Evolutionary conservation across 1,140 invertebrate species (phyloP).

Genomic region (Apocrypta bakeri): DNA sequence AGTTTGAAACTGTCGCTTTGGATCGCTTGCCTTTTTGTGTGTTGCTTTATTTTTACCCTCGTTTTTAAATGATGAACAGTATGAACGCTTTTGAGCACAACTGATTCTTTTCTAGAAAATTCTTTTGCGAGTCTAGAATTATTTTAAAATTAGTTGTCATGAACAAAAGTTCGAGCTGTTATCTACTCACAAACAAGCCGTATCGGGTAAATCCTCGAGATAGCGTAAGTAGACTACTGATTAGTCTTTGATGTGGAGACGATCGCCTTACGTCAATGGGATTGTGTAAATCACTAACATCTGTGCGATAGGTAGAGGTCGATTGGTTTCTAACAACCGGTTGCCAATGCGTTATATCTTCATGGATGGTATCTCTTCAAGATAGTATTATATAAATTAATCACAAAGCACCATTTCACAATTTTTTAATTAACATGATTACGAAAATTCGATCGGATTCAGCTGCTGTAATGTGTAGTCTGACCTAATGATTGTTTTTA

Average conservation of each 20-base stretch:
- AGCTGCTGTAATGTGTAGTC: neutral
- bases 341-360: too few relatives aligned
- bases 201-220: neutral
- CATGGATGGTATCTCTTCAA: too few relatives aligned
- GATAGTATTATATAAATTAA: too few relatives aligned
- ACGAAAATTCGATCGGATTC: too few relatives aligned
- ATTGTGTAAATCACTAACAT: neutral
- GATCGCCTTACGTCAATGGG: neutral
- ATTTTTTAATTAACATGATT: too few relatives aligned
- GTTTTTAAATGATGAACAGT: constrained; percentile 8
- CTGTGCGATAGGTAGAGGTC: too few relatives aligned
- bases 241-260: neutral
- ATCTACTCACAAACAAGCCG: neutral
- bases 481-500: neutral
- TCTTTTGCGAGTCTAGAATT: neutral
- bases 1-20: constrained; percentile 72
- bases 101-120: neutral
- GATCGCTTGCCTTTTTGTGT: constrained; percentile 68
- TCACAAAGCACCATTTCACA: too few relatives aligned
- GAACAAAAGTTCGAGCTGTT: too few relatives aligned
- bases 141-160: neutral
- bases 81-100: too few relatives aligned
- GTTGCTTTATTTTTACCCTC: constrained; percentile 1
- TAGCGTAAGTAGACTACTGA: neutral
- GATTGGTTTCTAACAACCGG: too few relatives aligned